A percentile compares a stretch with the other conserved stretches of the same genome.
phyloP scores from a whole-genome alignment of 2,797 vertebrate genomes.

The Argya squamiceps region DNA sequence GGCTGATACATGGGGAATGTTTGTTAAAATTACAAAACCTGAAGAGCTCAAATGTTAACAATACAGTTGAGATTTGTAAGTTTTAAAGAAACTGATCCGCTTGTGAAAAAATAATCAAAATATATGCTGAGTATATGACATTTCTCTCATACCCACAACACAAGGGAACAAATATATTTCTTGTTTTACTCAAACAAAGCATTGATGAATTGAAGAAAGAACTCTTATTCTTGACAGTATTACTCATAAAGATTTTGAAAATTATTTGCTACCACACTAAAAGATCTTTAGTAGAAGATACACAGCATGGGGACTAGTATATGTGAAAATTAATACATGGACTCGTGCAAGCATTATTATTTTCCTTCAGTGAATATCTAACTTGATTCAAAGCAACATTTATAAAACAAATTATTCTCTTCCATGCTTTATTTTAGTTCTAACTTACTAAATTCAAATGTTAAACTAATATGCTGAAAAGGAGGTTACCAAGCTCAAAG shows the following conservation, averaged over 20 bases:
- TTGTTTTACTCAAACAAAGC: background rate
- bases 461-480: background rate
- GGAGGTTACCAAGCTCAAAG: slow-evolving; percentile 2
- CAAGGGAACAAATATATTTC: background rate
- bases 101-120: background rate
- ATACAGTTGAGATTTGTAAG: background rate
- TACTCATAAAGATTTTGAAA: background rate
- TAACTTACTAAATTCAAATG: background rate
- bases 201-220: background rate
- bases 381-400: background rate
- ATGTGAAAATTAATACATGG: background rate
- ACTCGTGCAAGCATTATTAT: background rate
- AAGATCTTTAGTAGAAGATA: background rate
- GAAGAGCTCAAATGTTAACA: background rate
- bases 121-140: background rate
- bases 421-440: background rate
- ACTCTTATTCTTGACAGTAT: background rate
- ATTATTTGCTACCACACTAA: background rate
- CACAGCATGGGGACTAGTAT: background rate
- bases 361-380: background rate
- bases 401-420: background rate
- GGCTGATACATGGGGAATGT: background rate
- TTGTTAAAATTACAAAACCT: background rate
- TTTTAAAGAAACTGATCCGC: background rate
- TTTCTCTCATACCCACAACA: background rate